phyloP scores from a whole-genome alignment of 1,140 invertebrate species.

The Drosophila lowei region DNA sequence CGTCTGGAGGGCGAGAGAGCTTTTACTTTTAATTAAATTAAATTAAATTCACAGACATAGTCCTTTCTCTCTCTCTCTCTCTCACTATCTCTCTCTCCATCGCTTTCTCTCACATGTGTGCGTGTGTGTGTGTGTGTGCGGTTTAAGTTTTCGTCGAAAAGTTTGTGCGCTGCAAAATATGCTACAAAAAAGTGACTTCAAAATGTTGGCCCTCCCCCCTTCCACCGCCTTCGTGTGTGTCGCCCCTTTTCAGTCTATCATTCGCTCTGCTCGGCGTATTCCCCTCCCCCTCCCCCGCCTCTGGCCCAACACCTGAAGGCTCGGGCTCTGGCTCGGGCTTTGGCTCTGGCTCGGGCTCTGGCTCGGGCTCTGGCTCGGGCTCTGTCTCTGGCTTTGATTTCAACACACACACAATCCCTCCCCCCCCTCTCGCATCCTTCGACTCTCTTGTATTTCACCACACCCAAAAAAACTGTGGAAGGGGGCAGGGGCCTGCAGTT shows the following conservation, averaged over 20 bases:
- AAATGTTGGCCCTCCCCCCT: constrained; percentile 7
- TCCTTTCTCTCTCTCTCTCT: background rate
- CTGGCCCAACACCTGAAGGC: background rate
- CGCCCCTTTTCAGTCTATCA: too few species aligned
- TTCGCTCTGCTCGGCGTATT: too few species aligned
- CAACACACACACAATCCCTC: constrained; percentile 48
- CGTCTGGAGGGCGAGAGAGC: background rate
- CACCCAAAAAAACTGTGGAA: background rate
- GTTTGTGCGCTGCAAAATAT: constrained; percentile 63
- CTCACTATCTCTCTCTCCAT: background rate
- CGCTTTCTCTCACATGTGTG: too few species aligned
- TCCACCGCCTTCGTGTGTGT: too few species aligned
- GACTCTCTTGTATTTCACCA: constrained; percentile 54
- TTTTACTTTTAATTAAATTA: constrained; percentile 17
- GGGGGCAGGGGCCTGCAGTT: background rate
- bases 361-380: constrained; percentile 13
- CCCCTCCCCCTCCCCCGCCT: too few species aligned
- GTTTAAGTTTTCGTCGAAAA: constrained; percentile 25
- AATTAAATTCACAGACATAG: constrained; percentile 5
- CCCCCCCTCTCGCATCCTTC: constrained; percentile 3
- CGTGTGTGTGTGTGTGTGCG: constrained; percentile 1
- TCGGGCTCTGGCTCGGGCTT: constrained; percentile 5
- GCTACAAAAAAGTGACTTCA: constrained; percentile 59
- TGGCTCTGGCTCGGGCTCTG: constrained; percentile 6
- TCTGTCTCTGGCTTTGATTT: constrained; percentile 38